Base-by-base conservation (phyloP, 1,140 invertebrate genomes). In the Holcopasites calliopsidis region DNA sequence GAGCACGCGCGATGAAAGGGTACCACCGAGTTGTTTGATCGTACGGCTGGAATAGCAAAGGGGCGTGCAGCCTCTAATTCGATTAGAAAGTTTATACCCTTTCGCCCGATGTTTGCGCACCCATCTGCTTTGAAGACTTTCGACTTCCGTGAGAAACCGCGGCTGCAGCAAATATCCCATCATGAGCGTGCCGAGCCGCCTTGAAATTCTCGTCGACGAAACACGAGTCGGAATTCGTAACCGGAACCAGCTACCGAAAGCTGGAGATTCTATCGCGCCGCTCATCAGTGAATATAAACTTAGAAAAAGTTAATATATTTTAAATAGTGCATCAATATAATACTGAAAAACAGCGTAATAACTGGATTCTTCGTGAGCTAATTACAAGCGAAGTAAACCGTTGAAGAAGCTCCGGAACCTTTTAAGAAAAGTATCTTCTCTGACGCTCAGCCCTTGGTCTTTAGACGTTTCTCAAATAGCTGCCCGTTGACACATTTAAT, bases 71-170 rank as follows among this genome's bases (percentile, higher is more conserved):
- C 62, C 69, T 69, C 75, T 81, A 81, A 81, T 81, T 81, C 65
- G 61, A 82, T 81, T 77, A 82, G 75, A 77, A 78, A 77, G 61
- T 82, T 80, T 66, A 69, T 66, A 60, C 28, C 57, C 31, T 23
- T 35, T n/a, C 54, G 72, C 11, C 71, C 52, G 38, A 66, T 55
- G 50, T 38, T 50, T 54, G 44, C 18, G 50, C 3, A 49, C 28
- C 33, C 21, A 33, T 7, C 13, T 42, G 35, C 52, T 79, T 75
- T 76, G 58, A 70, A 81, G 71, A 81, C 58, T 75, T 42, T n/a
- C 33, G 40, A 68, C 62, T 75, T 80, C 69, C 50, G n/a, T 5
- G 28, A 16, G 13, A 13, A 50, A 55, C 8, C 40, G 26, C 66
- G 50, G 26, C 62, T 42, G 47, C 42, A 47, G 28, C 52, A 52